phyloP scores from a whole-genome alignment of 2,113 vertebrate species.

The Trogon melanurus region DNA sequence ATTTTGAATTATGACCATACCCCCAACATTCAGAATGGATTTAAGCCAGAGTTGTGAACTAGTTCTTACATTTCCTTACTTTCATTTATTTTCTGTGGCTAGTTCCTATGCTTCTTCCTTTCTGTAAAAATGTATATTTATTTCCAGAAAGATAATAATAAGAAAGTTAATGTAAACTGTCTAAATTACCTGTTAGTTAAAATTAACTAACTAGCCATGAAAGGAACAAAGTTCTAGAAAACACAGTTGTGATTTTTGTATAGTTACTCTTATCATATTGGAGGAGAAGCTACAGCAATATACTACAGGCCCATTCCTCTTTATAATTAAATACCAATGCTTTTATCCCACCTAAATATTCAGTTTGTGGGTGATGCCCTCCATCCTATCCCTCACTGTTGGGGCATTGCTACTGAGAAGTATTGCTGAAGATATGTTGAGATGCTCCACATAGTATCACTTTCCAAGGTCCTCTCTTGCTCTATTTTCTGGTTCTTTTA shows the following conservation, averaged over 20 bases:
- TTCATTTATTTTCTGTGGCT: neutral
- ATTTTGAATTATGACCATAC: neutral
- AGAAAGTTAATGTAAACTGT: neutral
- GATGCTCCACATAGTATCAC: accelerated
- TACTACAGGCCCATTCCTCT: neutral
- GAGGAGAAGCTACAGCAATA: neutral
- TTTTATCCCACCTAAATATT: neutral
- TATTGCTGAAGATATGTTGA: neutral
- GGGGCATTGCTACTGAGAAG: neutral
- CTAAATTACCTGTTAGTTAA: neutral
- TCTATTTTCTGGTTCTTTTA: neutral
- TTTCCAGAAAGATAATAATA: neutral
- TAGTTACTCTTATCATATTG: neutral
- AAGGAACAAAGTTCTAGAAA: neutral
- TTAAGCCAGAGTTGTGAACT: neutral
- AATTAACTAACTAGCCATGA: neutral
- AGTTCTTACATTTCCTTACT: neutral
- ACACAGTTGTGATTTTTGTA: accelerated
- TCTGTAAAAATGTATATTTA: neutral
- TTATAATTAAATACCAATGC: neutral
- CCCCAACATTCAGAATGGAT: neutral
- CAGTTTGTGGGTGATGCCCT: neutral
- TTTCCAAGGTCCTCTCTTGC: neutral
- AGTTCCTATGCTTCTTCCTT: neutral
- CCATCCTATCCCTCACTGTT: accelerated